Conservation (phyloP, 2,888 invertebrate species). For the Boloria euphrosyne region DNA sequence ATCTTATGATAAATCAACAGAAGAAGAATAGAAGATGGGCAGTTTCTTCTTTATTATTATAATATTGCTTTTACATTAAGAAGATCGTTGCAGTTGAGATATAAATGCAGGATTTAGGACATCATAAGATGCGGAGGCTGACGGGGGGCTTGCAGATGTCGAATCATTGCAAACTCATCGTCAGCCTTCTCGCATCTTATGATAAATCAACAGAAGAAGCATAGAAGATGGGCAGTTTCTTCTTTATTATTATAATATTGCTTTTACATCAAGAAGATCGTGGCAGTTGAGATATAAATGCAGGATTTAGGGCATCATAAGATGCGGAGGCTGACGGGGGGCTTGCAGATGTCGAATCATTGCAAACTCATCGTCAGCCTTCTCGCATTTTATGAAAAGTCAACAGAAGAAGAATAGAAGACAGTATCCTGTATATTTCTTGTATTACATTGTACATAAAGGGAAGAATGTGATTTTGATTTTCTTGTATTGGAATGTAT, state of each 20-base stretch:
- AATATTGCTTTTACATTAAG: too few relatives aligned
- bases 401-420: not conserved
- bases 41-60: too few relatives aligned
- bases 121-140: constrained; percentile 14
- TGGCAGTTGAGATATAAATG: not conserved
- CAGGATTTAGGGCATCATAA: not conserved
- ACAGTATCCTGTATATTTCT: too few relatives aligned
- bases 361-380: constrained; percentile 25
- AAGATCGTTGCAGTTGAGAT: not conserved
- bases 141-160: constrained; percentile 17
- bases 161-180: constrained; percentile 18
- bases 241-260: too few relatives aligned
- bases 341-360: constrained; percentile 5
- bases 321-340: constrained; percentile 21
- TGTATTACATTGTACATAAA: too few relatives aligned
- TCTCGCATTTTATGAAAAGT: constrained; percentile 10
- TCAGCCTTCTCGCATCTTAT: constrained; percentile 19
- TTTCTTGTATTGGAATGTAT: too few relatives aligned
- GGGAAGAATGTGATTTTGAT: too few relatives aligned
- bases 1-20: too few relatives aligned
- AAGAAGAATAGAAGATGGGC: too few relatives aligned
- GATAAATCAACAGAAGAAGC: not conserved
- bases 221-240: not conserved
- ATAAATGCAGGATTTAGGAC: not conserved
- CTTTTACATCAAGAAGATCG: too few relatives aligned